Conservation (phyloP, 2,113 vertebrate species). For the Microcebus tavaratra region DNA sequence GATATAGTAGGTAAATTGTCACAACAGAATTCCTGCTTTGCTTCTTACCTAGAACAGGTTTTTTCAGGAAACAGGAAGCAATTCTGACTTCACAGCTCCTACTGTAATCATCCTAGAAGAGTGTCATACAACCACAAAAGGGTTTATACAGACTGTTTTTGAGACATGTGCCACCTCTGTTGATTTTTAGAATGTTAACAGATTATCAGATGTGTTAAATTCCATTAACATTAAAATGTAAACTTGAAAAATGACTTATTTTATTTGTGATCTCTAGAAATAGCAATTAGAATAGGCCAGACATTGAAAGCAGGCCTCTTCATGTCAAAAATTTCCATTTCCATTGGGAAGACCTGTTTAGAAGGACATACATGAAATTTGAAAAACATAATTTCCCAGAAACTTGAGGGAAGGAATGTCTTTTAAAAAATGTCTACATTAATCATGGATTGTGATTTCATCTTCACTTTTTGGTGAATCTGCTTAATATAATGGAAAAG, state of each 20-base stretch:
- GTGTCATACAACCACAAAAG: neutral
- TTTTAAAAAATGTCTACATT: neutral
- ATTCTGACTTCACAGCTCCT: neutral
- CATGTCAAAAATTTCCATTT: neutral
- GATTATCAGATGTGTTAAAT: neutral
- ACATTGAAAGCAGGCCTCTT: neutral
- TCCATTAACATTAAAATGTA: neutral
- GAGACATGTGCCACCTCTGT: neutral
- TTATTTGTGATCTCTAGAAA: neutral
- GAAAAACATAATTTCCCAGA: neutral
- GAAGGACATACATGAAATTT: neutral
- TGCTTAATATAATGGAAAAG: neutral
- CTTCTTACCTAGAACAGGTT: neutral
- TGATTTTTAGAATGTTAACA: conserved; percentile 28
- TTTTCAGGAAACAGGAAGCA: neutral
- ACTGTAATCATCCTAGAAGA: neutral
- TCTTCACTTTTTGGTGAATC: neutral
- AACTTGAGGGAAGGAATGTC: neutral
- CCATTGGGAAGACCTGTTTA: neutral
- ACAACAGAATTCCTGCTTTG: neutral
- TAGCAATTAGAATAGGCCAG: neutral
- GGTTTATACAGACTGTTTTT: neutral
- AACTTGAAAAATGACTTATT: conserved; percentile 11
- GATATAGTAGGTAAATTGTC: neutral
- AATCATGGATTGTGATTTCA: neutral